Evolutionary conservation across 2,888 invertebrate genomes (phyloP).

Genomic region (Archips crataeganus): DNA sequence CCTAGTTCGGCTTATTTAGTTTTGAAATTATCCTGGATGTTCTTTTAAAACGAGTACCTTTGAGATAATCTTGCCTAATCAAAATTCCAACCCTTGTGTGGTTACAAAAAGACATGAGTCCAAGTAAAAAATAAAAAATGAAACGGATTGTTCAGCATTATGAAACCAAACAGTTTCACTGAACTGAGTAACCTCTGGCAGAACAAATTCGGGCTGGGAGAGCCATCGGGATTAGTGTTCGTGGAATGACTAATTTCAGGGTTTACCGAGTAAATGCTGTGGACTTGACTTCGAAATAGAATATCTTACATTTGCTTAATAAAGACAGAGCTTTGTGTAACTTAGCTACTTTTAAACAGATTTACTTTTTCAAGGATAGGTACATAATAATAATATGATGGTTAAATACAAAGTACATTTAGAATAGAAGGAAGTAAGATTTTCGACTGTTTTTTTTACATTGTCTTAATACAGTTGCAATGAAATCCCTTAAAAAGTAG

Average conservation of each 20-base stretch:
- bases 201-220: constrained; percentile 5
- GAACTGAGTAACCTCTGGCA: neutral
- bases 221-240: constrained; percentile 10
- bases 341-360: neutral
- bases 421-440: too few relatives aligned
- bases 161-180: neutral
- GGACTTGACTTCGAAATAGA: constrained; percentile 9
- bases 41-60: too few relatives aligned
- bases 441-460: too few relatives aligned
- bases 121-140: too few relatives aligned
- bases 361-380: neutral
- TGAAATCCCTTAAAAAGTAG: too few relatives aligned
- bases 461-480: too few relatives aligned
- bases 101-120: too few relatives aligned
- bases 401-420: too few relatives aligned
- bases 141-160: neutral
- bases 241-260: constrained; percentile 7
- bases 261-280: constrained; percentile 5
- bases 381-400: too few relatives aligned
- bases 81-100: too few relatives aligned
- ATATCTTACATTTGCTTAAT: neutral
- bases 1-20: neutral
- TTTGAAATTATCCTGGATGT: too few relatives aligned
- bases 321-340: neutral
- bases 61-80: too few relatives aligned